phyloP scores from a whole-genome alignment of 1,140 invertebrate genomes.

The Ectropis grisescens region DNA sequence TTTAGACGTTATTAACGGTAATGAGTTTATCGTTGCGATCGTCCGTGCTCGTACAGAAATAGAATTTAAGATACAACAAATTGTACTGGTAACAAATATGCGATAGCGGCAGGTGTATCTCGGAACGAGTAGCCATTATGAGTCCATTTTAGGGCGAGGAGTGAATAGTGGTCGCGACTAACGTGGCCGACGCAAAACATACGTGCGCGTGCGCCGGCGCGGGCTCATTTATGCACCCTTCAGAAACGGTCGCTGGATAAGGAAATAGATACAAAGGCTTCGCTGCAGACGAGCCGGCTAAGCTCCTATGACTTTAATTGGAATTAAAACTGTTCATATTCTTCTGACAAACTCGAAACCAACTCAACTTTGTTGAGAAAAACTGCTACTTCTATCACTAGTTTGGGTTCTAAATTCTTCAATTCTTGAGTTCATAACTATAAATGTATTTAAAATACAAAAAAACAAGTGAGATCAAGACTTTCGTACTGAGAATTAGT shows the following conservation, averaged over 20 bases:
- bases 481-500: no score
- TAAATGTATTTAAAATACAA: no score
- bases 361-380: no score
- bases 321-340: no score
- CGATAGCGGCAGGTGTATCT: constrained; percentile 47
- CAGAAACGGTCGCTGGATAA: constrained; percentile 39
- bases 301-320: background rate
- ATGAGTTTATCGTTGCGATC: no score
- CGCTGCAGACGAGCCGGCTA: background rate
- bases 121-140: constrained; percentile 60
- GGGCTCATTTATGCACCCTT: constrained; percentile 63
- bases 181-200: constrained; percentile 40
- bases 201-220: constrained; percentile 25
- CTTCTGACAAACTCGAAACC: no score
- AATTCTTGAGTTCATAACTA: no score
- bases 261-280: constrained; percentile 12
- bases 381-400: no score
- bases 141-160: constrained; percentile 60
- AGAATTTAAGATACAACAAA: constrained; percentile 37
- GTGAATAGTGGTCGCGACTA: constrained; percentile 37
- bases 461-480: no score
- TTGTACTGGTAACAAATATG: constrained; percentile 44
- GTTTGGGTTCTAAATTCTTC: no score
- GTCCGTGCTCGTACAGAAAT: constrained; percentile 1
- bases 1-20: no score